Percentiles rank a stretch among this genome's conserved stretches.
These are phyloP conservation scores for Coryphaenoides rupestris DNA, from an alignment of 2,113 vertebrate genomes.

Conservation along the genomic window DNA sequence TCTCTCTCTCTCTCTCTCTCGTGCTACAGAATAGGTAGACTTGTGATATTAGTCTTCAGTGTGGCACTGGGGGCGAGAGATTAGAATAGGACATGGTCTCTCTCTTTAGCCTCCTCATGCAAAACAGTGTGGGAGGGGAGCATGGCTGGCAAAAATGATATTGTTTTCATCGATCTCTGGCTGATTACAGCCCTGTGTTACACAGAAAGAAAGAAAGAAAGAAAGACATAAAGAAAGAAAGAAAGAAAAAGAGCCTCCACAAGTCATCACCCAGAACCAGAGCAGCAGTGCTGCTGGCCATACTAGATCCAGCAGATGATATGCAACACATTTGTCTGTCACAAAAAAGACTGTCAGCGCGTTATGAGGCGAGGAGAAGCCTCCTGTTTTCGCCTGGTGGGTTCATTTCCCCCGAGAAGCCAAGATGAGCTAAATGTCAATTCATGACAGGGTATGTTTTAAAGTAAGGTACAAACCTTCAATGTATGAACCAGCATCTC, in stretches of 20 bases:
- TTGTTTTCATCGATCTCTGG: neutral
- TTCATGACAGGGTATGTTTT: too few species aligned
- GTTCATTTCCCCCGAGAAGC: too few species aligned
- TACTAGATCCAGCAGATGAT: slow-evolving; percentile 1
- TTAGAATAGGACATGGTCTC: slow-evolving; percentile 1
- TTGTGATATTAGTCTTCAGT: neutral
- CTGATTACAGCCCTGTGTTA: slow-evolving; percentile 6
- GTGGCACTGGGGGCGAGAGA: neutral
- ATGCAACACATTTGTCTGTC: slow-evolving; percentile 13
- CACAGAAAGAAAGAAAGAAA: slow-evolving; percentile 11
- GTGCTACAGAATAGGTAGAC: neutral
- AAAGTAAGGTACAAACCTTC: too few species aligned
- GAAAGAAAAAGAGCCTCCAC: neutral
- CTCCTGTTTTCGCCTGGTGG: too few species aligned
- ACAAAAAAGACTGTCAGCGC: too few species aligned
- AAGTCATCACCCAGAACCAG: slow-evolving; percentile 26
- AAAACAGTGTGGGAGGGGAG: neutral
- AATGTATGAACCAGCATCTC: too few species aligned
- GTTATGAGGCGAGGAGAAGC: too few species aligned
- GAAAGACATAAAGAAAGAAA: too few species aligned
- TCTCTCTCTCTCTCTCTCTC: too few species aligned
- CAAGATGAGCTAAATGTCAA: too few species aligned
- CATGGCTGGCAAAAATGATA: neutral
- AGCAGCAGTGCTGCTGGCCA: slow-evolving; percentile 1
- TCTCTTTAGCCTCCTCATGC: slow-evolving; percentile 1